Base-by-base conservation (phyloP, 2,888 invertebrate species). In the Cryptocheilus praepositus region DNA sequence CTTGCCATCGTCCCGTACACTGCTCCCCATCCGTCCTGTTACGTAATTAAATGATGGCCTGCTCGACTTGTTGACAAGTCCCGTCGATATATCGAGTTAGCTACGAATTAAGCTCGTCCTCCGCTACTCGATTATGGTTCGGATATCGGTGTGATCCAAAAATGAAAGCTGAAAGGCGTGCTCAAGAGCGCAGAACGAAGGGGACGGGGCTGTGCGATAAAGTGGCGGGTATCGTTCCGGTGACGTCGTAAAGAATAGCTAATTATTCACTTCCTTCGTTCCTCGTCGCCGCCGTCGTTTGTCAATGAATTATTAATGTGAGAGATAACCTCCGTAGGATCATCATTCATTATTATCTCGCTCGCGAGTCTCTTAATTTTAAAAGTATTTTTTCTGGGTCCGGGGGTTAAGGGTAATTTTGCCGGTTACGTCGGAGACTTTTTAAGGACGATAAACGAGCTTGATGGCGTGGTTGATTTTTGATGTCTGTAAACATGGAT, bases 1-100 rank as follows among this genome's bases (percentile, higher is more conserved):
- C 21, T 45, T 19, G 49, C 61, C 16, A 60, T 28, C 56, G 58
- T 51, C n/a, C n/a, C 13, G 15, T 22, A 28, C 44, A 8, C 36
- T 1, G 1, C 36, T 70, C 69, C 71, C 59, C 63, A 59, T 64
- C 67, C 66, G 69, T 72, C 82, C 81, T 81, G 81, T 82, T 82
- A 77, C 80, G 80, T 86, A 86, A 86, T 86, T 86, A 84, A 85
- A 86, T 84, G 83, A 85, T 76, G 81, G 79, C 74, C 75, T 71
- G 80, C 75, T 81, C 75, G 78, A 80, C 81, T 82, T 81, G 81
- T 83, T 80, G 81, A 83, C 82, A 82, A 82, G 82, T 73, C 74
- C 74, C 80, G 77, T 74, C 79, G 76, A 81, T 85, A 81, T 82
- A 85, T 84, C 85, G 80, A 83, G 80, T 82, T 81, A 80, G 75